Percentiles rank a stretch among this genome's conserved stretches.
Conservation (phyloP, 2,113 vertebrate genomes). For the Nerophis ophidion region DNA sequence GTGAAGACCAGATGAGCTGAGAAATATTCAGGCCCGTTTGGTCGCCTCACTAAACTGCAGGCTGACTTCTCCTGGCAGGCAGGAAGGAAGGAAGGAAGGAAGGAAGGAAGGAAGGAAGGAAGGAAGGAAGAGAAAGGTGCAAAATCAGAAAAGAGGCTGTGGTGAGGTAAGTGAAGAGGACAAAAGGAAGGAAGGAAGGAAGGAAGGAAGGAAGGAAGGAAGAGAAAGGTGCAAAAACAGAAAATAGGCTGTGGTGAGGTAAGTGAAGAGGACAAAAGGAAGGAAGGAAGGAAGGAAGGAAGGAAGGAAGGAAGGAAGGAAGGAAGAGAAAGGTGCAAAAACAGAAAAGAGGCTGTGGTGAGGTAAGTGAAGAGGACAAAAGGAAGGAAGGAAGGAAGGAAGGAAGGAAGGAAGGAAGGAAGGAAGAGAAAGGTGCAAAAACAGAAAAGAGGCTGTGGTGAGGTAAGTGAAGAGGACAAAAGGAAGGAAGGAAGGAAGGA, state of each 20-base stretch:
- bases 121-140: constrained; percentile 29
- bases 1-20: constrained; percentile 65
- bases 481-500: too few relatives aligned
- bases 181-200: too few relatives aligned
- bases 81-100: constrained; percentile 37
- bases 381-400: too few relatives aligned
- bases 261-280: background rate
- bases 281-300: too few relatives aligned
- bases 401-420: too few relatives aligned
- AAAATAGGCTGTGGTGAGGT: constrained; percentile 1
- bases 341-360: constrained; percentile 4
- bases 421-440: constrained; percentile 24
- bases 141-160: constrained; percentile 7
- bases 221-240: constrained; percentile 17
- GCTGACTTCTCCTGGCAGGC: constrained; percentile 48
- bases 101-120: constrained; percentile 41
- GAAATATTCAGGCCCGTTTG: constrained; percentile 66
- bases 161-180: background rate
- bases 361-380: background rate
- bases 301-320: too few relatives aligned
- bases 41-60: constrained; percentile 52
- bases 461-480: too few relatives aligned
- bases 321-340: constrained; percentile 24
- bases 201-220: too few relatives aligned
- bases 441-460: constrained; percentile 4